Conservation (phyloP, 92 coral and sea anemone genomes). For the Bergia puertoricense region DNA sequence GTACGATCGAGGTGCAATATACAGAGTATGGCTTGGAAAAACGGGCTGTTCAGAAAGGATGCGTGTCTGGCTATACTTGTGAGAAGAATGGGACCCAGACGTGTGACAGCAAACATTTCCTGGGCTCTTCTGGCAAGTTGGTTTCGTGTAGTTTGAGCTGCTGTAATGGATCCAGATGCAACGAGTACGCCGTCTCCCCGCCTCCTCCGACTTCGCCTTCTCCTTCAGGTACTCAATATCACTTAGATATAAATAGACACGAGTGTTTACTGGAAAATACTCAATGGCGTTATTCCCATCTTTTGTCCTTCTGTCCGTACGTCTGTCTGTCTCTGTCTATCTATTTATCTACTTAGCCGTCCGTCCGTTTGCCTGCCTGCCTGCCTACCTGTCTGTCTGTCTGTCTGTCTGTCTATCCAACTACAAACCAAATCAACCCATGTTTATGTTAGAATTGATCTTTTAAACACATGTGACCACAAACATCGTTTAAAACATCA, state of each 20-base stretch:
- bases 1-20: conserved; percentile 12
- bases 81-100: not conserved
- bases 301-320: too few species aligned
- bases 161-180: conserved; percentile 31
- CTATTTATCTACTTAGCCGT: too few species aligned
- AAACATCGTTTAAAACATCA: too few species aligned
- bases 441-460: too few species aligned
- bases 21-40: conserved; percentile 15
- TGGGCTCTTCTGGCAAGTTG: conserved; percentile 5
- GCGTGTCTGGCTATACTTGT: conserved; percentile 10
- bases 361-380: too few species aligned
- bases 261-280: not conserved
- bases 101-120: not conserved
- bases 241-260: not conserved
- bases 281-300: not conserved
- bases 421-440: too few species aligned
- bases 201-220: not conserved
- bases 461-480: too few species aligned
- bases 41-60: conserved; percentile 14
- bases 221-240: conserved; percentile 9
- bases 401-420: too few species aligned
- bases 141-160: conserved; percentile 21
- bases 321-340: too few species aligned
- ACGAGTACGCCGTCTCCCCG: not conserved
- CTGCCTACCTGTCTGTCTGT: too few species aligned